Evolutionary conservation across 2,797 vertebrate species (phyloP), one percentile per base, ranked within the genome.

Genomic region (Amblyraja radiata): DNA sequence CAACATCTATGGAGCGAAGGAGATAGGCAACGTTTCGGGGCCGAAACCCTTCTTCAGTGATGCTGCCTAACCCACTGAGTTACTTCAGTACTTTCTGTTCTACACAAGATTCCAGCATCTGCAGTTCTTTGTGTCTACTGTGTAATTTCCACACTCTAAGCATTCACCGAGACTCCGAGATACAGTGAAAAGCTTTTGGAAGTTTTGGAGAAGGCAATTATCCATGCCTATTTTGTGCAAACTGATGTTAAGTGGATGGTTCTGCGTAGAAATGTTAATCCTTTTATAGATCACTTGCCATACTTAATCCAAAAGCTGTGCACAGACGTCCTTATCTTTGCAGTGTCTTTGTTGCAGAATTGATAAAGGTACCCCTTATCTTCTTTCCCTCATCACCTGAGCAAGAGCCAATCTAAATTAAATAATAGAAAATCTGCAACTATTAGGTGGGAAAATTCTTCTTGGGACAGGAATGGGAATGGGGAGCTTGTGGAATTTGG

Each of bases 241-340:
- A 25, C 81, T 84, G 81, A 25, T 74, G 81, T 84, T 84, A 86
- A 86, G 28, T n/a, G 32, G 63, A 65, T 63, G 58, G 61, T 86
- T 86, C 58, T 63, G 58, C 63, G 14, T 86, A 86, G 63, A 86
- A 28, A 86, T 86, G n/a, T 86, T 13, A 65, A 32, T 6, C 4
- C 28, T n/a, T 86, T 86, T 86, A 86, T 65, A 65, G 28, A 63
- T 86, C 63, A 61, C 11, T 28, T 61, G n/a, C 83, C 68, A 71
- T 18, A 71, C 13, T 71, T 71, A 71, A 14, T 71, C 68, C 68
- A 71, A 71, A 71, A 21, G 68, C 68, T 71, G 18, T 71, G 13
- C 10, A 71, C 68, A 21, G 2, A 14, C 68, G 0, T 71, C 68
- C 68, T 71, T 71, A 16, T 14, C 18, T 71, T 14, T 71, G 68